Evolutionary conservation across 2,113 vertebrate genomes (phyloP).

Genomic region (Muntiacus muntjak): DNA sequence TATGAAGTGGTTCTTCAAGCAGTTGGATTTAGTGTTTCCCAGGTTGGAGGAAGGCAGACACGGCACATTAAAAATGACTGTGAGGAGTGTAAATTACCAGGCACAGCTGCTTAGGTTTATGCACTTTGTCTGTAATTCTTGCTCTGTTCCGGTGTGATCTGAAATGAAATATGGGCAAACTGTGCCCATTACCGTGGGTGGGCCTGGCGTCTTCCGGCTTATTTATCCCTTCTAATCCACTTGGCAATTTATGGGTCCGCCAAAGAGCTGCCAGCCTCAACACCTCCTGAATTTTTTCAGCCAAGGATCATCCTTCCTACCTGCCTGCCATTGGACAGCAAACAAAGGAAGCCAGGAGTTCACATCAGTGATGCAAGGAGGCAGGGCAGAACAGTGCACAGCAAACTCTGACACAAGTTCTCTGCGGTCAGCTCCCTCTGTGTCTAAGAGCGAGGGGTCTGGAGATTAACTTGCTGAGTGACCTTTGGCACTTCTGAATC

Average conservation of each 20-base stretch:
- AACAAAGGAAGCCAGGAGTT: background rate
- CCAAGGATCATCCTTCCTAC: background rate
- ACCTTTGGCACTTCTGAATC: background rate
- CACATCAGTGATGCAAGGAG: background rate
- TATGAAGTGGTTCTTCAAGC: background rate
- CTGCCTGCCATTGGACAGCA: background rate
- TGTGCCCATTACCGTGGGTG: background rate
- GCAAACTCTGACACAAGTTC: background rate
- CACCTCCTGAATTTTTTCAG: background rate
- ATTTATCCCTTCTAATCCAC: slow-evolving; percentile 41
- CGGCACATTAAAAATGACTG: background rate
- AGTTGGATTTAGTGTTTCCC: background rate
- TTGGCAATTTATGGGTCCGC: background rate
- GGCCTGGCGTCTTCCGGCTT: background rate
- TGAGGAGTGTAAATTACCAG: slow-evolving; percentile 10
- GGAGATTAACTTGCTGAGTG: background rate
- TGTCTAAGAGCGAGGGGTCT: background rate
- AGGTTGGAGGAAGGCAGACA: background rate
- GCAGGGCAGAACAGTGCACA: background rate
- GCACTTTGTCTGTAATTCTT: background rate
- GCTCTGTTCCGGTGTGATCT: background rate
- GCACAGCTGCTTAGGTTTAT: background rate
- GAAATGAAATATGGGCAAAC: slow-evolving; percentile 24
- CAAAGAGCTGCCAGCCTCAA: background rate
- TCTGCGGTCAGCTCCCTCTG: background rate